Conservation (phyloP, 2,888 invertebrate species). For the Hirtodrosophila trivittata region DNA sequence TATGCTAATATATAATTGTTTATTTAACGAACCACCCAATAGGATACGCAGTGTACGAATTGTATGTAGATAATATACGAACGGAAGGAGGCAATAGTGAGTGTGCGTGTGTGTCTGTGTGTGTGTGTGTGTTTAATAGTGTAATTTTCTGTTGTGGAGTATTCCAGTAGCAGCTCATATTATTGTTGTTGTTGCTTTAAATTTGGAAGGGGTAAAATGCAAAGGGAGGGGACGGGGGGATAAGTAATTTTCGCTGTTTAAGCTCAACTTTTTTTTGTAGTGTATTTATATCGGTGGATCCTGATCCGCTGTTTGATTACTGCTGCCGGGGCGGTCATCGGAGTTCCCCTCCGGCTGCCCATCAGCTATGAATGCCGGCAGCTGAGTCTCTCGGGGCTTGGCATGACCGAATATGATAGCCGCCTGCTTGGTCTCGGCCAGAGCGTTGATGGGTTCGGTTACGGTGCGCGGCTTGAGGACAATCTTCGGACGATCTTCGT, state of each 20-base stretch:
- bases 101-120: background rate
- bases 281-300: background rate
- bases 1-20: conserved; percentile 10
- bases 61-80: conserved; percentile 11
- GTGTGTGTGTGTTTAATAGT: background rate
- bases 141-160: background rate
- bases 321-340: conserved; percentile 25
- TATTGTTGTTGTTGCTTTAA: conserved; percentile 9
- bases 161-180: conserved; percentile 13
- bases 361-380: background rate
- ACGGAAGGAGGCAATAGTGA: background rate
- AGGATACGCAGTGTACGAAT: conserved; percentile 7
- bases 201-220: conserved; percentile 22
- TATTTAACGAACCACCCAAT: conserved; percentile 23
- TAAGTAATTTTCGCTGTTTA: conserved; percentile 52
- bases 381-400: conserved; percentile 89
- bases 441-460: conserved; percentile 91
- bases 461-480: conserved; percentile 93
- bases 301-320: conserved; percentile 1
- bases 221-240: too few species aligned
- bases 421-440: conserved; percentile 93
- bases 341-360: background rate
- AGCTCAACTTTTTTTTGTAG: conserved; percentile 19
- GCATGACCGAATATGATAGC: conserved; percentile 96
- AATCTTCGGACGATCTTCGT: conserved; percentile 91